A percentile compares a stretch with the other conserved stretches of the same genome.
Conservation (phyloP, 2,113 vertebrate genomes). For the Zapornia atra region DNA sequence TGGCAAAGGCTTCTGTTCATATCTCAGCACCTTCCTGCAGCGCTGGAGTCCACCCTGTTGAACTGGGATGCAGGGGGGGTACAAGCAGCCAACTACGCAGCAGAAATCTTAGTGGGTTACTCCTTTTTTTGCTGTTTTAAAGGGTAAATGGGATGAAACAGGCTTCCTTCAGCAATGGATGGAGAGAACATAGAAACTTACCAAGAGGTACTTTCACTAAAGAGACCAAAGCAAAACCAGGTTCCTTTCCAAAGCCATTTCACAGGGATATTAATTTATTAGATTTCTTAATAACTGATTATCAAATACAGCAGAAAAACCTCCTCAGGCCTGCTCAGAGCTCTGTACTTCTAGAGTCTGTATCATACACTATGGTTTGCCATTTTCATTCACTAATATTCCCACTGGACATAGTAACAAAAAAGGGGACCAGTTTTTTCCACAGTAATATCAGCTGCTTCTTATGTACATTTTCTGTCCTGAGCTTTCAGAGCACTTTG, state of each 20-base stretch:
- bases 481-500: background rate
- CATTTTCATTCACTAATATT: background rate
- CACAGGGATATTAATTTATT: background rate
- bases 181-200: background rate
- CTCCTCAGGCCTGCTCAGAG: background rate
- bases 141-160: background rate
- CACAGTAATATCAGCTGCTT: background rate
- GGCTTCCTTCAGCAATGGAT: background rate
- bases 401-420: background rate
- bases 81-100: background rate
- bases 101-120: background rate
- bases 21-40: constrained; percentile 11
- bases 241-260: constrained; percentile 57
- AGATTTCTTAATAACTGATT: background rate
- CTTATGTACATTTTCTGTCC: background rate
- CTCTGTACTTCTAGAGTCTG: background rate
- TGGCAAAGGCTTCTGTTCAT: constrained; percentile 21
- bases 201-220: background rate
- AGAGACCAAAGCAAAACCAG: constrained; percentile 1
- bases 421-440: background rate
- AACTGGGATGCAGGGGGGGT: background rate
- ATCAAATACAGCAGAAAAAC: background rate
- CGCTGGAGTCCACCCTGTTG: background rate
- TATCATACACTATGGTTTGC: background rate
- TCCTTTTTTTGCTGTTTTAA: too few relatives aligned